Evolutionary conservation across 2,888 invertebrate species (phyloP).

Genomic region (Branchellion lobata): DNA sequence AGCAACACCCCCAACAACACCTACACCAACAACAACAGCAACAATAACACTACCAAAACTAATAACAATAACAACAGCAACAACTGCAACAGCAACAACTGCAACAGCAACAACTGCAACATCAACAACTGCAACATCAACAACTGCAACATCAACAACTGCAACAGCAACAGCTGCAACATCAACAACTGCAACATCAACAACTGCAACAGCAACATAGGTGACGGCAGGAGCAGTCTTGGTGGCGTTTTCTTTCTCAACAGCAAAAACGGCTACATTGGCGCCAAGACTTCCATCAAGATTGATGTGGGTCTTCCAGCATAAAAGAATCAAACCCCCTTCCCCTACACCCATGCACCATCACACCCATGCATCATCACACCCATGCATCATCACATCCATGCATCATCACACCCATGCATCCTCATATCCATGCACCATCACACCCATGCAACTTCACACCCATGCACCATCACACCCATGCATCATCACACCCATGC

Average conservation of each 20-base stretch:
- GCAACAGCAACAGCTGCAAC: constrained; percentile 11
- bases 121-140: background rate
- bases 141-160: background rate
- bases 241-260: background rate
- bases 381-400: too few species aligned
- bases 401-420: too few species aligned
- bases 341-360: too few species aligned
- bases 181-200: background rate
- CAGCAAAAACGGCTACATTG: background rate
- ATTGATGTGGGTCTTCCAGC: background rate
- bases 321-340: too few species aligned
- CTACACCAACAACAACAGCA: background rate
- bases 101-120: background rate
- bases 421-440: too few species aligned
- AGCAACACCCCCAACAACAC: background rate
- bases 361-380: too few species aligned
- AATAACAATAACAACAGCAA: background rate
- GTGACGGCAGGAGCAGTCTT: background rate
- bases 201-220: background rate
- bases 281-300: background rate
- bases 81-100: background rate
- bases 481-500: too few species aligned
- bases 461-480: too few species aligned
- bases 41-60: background rate
- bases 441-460: too few species aligned